These are phyloP conservation scores for Cyaniris semiargus DNA, from an alignment of 2,888 invertebrate species.

Conservation along the genomic window DNA sequence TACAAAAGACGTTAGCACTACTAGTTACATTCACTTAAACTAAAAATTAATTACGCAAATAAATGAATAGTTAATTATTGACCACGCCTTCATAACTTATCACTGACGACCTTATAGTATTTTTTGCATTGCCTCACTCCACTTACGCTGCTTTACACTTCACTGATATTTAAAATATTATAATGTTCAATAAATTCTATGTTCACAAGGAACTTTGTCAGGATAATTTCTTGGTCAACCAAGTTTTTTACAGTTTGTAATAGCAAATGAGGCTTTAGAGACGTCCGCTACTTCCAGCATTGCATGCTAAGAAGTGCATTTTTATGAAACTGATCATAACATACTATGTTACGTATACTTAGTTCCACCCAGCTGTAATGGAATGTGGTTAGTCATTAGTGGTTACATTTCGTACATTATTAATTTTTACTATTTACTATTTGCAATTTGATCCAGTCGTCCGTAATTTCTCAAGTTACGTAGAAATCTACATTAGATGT, in stretches of 20 bases:
- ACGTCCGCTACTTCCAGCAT: not conserved
- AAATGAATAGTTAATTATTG: slow-evolving; percentile 17
- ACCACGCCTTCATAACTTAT: not conserved
- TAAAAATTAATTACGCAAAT: slow-evolving; percentile 25
- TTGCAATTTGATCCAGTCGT: not conserved
- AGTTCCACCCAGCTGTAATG: slow-evolving; percentile 17
- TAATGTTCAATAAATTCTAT: not conserved
- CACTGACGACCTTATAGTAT: not conserved
- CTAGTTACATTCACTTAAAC: slow-evolving; percentile 8
- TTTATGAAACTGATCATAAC: not conserved
- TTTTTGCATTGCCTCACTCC: slow-evolving; percentile 12
- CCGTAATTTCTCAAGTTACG: not conserved
- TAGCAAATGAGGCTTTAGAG: not conserved
- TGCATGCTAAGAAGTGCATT: not conserved
- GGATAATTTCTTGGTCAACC: not conserved
- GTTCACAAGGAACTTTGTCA: not conserved
- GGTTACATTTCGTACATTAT: not conserved
- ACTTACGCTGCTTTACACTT: slow-evolving; percentile 13
- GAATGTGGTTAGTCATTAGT: slow-evolving; percentile 13
- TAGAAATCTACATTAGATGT: not conserved
- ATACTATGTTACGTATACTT: slow-evolving; percentile 13
- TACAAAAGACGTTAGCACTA: not conserved
- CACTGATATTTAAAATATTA: not conserved
- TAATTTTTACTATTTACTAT: not conserved
- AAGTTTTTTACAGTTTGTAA: not conserved